phyloP scores from a whole-genome alignment of 2,113 vertebrate species.

The Acinonyx jubatus region DNA sequence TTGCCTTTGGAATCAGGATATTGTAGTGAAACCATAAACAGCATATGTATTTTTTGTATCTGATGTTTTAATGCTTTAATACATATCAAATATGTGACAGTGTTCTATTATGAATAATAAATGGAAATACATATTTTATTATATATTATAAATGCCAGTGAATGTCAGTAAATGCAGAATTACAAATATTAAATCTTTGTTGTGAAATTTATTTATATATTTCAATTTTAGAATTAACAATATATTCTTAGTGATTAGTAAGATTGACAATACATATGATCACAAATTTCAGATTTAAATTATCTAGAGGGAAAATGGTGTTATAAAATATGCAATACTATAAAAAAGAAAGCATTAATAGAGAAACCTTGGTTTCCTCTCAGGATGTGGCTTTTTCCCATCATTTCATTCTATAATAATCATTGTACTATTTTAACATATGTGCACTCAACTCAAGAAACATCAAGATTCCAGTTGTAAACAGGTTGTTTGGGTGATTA shows the following conservation, averaged over 20 bases:
- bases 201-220: conserved; percentile 43
- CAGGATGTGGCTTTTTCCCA: background rate
- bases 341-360: background rate
- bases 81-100: conserved; percentile 48
- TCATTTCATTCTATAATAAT: background rate
- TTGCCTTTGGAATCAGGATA: background rate
- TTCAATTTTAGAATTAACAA: conserved; percentile 26
- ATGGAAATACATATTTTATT: conserved; percentile 60
- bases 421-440: background rate
- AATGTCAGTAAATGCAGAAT: background rate
- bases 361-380: background rate
- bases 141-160: background rate
- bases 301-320: background rate
- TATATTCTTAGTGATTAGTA: conserved; percentile 52
- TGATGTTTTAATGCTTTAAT: conserved; percentile 48
- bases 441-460: background rate
- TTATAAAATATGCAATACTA: background rate
- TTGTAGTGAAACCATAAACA: conserved; percentile 9
- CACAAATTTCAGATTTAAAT: conserved; percentile 52
- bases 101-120: conserved; percentile 61
- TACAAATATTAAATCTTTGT: conserved; percentile 29
- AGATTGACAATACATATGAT: background rate
- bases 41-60: conserved; percentile 3
- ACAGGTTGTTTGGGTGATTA: background rate
- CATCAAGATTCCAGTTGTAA: background rate